phyloP scores from a whole-genome alignment of 2,888 invertebrate genomes.

The Acheta domesticus region DNA sequence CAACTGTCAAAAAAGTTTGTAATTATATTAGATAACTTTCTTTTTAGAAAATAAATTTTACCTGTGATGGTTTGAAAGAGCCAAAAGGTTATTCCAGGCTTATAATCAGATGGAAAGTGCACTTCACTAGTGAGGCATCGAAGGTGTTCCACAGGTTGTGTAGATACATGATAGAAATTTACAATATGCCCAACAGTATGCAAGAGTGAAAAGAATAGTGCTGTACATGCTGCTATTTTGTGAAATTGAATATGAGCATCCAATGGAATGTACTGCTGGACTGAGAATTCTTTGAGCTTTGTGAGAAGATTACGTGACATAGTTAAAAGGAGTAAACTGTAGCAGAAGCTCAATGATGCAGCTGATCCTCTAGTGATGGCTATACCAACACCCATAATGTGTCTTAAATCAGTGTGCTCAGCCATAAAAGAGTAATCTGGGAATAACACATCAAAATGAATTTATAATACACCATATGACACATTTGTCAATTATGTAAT shows the following conservation, averaged over 20 bases:
- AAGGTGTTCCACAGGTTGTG: slow-evolving; percentile 89
- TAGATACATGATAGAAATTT: slow-evolving; percentile 96
- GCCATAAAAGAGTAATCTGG: slow-evolving; percentile 93
- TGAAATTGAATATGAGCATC: slow-evolving; percentile 97
- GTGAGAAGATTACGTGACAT: slow-evolving; percentile 92
- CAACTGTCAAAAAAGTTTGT: too few species aligned
- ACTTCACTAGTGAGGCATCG: slow-evolving; percentile 90
- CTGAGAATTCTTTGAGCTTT: slow-evolving; percentile 87
- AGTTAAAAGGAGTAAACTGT: slow-evolving; percentile 83
- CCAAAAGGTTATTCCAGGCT: slow-evolving; percentile 93
- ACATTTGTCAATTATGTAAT: neutral
- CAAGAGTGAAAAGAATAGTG: slow-evolving; percentile 84
- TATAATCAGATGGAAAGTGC: slow-evolving; percentile 89
- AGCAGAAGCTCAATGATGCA: slow-evolving; percentile 90
- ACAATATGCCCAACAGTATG: slow-evolving; percentile 94
- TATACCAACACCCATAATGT: slow-evolving; percentile 96
- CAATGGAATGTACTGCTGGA: slow-evolving; percentile 89
- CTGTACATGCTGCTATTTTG: slow-evolving; percentile 93
- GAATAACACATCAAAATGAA: slow-evolving; percentile 37
- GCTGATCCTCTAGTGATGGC: slow-evolving; percentile 93
- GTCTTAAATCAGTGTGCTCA: slow-evolving; percentile 89
- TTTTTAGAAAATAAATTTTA: slow-evolving; percentile 43
- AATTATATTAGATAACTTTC: too few species aligned
- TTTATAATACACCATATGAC: neutral
- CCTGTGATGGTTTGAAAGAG: slow-evolving; percentile 92